These are phyloP conservation scores for Subanguina moxae DNA, from an alignment of 1,140 invertebrate species.

Conservation along the genomic window DNA sequence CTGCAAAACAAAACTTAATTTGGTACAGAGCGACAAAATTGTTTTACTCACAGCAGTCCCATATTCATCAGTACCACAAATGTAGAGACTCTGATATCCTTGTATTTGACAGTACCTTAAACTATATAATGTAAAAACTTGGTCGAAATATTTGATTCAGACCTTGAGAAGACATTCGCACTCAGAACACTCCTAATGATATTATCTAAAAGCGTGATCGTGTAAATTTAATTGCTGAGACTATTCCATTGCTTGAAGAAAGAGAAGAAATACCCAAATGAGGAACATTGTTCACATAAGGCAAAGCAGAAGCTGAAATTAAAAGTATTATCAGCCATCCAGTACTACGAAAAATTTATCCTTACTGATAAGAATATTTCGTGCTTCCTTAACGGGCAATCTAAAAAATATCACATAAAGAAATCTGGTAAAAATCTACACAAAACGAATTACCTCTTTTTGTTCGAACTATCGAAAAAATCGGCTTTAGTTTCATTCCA, in stretches of 20 bases:
- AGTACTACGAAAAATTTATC: too few relatives aligned
- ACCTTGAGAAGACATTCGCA: slow-evolving; percentile 93
- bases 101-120: slow-evolving; percentile 79
- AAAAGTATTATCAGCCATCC: too few relatives aligned
- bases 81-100: slow-evolving; percentile 83
- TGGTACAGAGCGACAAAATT: too few relatives aligned
- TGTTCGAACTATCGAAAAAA: not conserved
- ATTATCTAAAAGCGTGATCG: too few relatives aligned
- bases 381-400: slow-evolving; percentile 30
- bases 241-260: too few relatives aligned
- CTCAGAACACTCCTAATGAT: slow-evolving; percentile 98
- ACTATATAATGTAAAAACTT: too few relatives aligned
- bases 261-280: too few relatives aligned
- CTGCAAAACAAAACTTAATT: too few relatives aligned
- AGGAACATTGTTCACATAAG: slow-evolving; percentile 98
- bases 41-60: too few relatives aligned
- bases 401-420: slow-evolving; percentile 21
- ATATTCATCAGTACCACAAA: slow-evolving; percentile 97
- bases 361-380: slow-evolving; percentile 83
- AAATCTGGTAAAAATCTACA: not conserved
- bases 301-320: too few relatives aligned
- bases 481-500: not conserved
- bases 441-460: slow-evolving; percentile 4
- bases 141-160: too few relatives aligned
- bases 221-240: too few relatives aligned